Evolutionary conservation across 2,888 invertebrate species (phyloP).

Genomic region (Nomada ferruginata): DNA sequence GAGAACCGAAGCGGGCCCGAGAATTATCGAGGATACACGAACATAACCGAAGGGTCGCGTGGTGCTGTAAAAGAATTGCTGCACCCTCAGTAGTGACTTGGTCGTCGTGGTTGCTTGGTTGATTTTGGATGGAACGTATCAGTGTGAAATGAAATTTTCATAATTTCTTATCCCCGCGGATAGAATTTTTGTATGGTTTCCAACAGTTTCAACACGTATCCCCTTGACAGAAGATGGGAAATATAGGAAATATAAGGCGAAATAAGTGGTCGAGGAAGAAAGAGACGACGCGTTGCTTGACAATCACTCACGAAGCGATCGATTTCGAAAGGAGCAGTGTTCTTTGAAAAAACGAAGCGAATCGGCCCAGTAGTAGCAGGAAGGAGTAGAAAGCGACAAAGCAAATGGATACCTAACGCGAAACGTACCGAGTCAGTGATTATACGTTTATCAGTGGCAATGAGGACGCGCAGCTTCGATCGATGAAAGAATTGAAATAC

Average conservation of each 20-base stretch:
- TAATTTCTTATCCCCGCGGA: not conserved
- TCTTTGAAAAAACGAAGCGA: conserved; percentile 11
- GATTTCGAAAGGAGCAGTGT: conserved; percentile 35
- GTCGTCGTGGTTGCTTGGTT: conserved; percentile 75
- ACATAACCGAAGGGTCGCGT: conserved; percentile 79
- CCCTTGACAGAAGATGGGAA: conserved; percentile 31
- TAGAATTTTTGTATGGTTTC: not conserved
- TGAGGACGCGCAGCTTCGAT: conserved; percentile 53
- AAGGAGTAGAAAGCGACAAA: conserved; percentile 10
- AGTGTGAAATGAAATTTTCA: not conserved
- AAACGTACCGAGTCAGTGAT: conserved; percentile 22
- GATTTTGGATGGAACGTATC: too few species aligned
- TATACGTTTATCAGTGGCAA: conserved; percentile 24
- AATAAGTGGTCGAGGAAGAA: not conserved
- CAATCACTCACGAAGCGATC: conserved; percentile 39
- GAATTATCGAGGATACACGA: conserved; percentile 72
- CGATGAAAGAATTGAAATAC: conserved; percentile 47
- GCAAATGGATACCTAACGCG: conserved; percentile 24
- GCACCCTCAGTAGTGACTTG: conserved; percentile 81
- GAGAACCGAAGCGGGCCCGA: conserved; percentile 55
- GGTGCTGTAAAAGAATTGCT: conserved; percentile 78
- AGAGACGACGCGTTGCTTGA: conserved; percentile 28
- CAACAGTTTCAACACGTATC: not conserved
- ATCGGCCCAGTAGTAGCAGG: not conserved
- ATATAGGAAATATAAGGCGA: not conserved